phyloP scores from a whole-genome alignment of 2,888 invertebrate species.

The Odontomyia ornata region DNA sequence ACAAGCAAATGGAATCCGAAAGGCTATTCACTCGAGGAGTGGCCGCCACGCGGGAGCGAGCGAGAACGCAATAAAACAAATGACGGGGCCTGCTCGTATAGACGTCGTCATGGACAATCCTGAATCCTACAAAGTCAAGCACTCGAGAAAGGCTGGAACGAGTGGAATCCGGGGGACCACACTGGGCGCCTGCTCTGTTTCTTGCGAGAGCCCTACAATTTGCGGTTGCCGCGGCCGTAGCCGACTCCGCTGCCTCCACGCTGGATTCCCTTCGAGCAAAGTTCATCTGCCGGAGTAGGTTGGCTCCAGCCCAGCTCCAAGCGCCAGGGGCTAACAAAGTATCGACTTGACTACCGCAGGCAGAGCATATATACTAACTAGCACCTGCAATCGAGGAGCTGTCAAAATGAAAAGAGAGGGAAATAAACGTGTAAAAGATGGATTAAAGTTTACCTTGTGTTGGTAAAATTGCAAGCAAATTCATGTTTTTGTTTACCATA shows the following conservation, averaged over 20 bases:
- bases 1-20: constrained; percentile 26
- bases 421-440: no score
- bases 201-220: neutral
- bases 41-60: constrained; percentile 7
- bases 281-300: neutral
- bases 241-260: neutral
- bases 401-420: no score
- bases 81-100: constrained; percentile 39
- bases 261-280: neutral
- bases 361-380: no score
- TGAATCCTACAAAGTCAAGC: constrained; percentile 28
- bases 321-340: neutral
- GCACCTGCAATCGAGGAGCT: no score
- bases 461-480: no score
- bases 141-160: constrained; percentile 32
- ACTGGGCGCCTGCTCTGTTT: constrained; percentile 41
- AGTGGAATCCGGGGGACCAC: constrained; percentile 34
- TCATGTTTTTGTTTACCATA: no score
- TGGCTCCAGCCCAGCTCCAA: neutral
- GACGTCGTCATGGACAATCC: constrained; percentile 42
- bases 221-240: neutral
- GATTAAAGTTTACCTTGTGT: no score
- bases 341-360: neutral
- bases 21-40: constrained; percentile 5
- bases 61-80: constrained; percentile 42